A percentile compares a stretch with the other conserved stretches of the same genome.
These are phyloP conservation scores for Odobenus rosmarus DNA, from an alignment of 2,113 vertebrate species.

Conservation along the genomic window DNA sequence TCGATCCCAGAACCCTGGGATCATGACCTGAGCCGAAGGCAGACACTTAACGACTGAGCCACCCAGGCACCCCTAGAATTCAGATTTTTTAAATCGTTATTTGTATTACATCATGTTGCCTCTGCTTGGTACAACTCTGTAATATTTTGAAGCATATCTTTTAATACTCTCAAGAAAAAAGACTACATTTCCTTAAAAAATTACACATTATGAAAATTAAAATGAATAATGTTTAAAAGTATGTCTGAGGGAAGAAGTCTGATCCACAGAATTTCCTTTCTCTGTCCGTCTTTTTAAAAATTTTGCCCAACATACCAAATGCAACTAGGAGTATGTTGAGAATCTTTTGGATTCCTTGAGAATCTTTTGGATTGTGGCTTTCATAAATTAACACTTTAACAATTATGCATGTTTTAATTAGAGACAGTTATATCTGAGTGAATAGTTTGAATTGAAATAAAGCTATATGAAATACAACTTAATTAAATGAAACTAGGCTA, in stretches of 20 bases:
- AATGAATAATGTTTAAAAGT: neutral
- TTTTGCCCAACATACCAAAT: neutral
- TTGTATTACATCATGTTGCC: neutral
- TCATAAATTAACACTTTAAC: constrained; percentile 49
- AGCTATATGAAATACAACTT: constrained; percentile 58
- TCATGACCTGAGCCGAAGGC: too few relatives aligned
- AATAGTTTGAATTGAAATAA: constrained; percentile 46
- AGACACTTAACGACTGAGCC: too few relatives aligned
- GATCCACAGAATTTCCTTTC: neutral
- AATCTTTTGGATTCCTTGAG: neutral
- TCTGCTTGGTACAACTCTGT: neutral
- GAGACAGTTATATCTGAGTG: constrained; percentile 32
- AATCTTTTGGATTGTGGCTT: constrained; percentile 15
- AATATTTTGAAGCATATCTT: neutral
- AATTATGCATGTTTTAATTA: constrained; percentile 62
- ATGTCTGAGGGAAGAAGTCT: neutral
- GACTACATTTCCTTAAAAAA: neutral
- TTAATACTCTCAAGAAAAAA: neutral
- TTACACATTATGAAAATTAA: neutral
- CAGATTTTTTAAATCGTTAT: neutral
- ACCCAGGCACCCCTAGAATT: too few relatives aligned
- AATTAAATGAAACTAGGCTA: constrained; percentile 48
- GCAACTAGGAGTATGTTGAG: neutral
- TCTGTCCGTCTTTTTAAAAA: neutral
- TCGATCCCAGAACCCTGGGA: too few relatives aligned